phyloP scores from a whole-genome alignment of 2,888 invertebrate genomes.

The Cryptus armator region DNA sequence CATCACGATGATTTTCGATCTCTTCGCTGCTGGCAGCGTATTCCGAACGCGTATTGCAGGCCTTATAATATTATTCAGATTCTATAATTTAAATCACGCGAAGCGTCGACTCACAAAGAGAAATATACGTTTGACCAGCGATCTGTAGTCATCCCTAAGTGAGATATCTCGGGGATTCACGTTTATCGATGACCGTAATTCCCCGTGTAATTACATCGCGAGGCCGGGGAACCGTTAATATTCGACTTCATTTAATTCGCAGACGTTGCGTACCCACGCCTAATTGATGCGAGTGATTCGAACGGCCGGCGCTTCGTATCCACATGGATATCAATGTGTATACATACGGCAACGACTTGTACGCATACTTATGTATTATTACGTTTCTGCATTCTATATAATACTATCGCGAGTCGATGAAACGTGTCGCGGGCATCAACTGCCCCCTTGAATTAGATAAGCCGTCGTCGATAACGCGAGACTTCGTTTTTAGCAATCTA shows the following conservation, averaged over 20 bases:
- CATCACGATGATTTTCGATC: slow-evolving; percentile 36
- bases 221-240: slow-evolving; percentile 60
- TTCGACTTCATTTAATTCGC: slow-evolving; percentile 62
- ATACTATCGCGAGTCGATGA: slow-evolving; percentile 46
- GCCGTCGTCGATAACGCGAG: slow-evolving; percentile 54
- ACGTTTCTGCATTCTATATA: slow-evolving; percentile 29
- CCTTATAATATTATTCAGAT: slow-evolving; percentile 64
- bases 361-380: slow-evolving; percentile 23
- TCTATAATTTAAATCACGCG: slow-evolving; percentile 60
- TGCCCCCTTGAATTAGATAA: slow-evolving; percentile 57
- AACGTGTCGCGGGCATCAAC: slow-evolving; percentile 63
- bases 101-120: slow-evolving; percentile 20
- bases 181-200: slow-evolving; percentile 68
- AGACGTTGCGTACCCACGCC: slow-evolving; percentile 50
- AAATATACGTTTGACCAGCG: slow-evolving; percentile 27
- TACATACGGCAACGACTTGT: background rate
- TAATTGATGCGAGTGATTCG: slow-evolving; percentile 67
- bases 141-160: slow-evolving; percentile 55
- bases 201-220: slow-evolving; percentile 62
- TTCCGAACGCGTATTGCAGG: background rate
- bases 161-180: slow-evolving; percentile 63
- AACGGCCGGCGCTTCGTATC: slow-evolving; percentile 53
- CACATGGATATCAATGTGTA: slow-evolving; percentile 20
- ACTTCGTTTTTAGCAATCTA: slow-evolving; percentile 27
- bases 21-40: background rate